Conservation (phyloP, 2,888 invertebrate species). For the Acronicta aceris region DNA sequence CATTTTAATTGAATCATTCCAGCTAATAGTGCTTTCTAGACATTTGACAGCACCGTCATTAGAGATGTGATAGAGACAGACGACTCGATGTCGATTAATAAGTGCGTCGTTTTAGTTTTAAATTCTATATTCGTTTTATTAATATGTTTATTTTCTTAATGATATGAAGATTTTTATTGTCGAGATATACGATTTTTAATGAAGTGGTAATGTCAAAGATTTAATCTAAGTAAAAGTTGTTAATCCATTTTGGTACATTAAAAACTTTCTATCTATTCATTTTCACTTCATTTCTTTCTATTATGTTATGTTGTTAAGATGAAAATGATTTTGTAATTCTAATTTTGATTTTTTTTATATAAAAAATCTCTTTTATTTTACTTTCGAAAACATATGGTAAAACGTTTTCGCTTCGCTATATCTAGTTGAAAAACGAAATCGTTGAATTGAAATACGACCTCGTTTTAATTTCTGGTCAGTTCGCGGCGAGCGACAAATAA, state of each 20-base stretch:
- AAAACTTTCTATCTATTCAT: constrained; percentile 33
- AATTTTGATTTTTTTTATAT: constrained; percentile 7
- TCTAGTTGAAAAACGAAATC: constrained; percentile 41
- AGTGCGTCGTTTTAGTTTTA: constrained; percentile 58
- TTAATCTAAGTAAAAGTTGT: constrained; percentile 39
- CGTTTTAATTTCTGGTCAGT: constrained; percentile 54
- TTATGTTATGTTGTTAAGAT: not conserved
- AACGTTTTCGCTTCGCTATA: constrained; percentile 30
- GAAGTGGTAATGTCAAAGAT: constrained; percentile 40
- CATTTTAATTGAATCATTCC: constrained; percentile 86
- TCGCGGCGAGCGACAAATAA: constrained; percentile 66
- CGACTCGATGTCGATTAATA: constrained; percentile 72
- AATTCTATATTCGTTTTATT: constrained; percentile 42
- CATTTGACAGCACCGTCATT: constrained; percentile 82
- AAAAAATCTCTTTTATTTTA: constrained; percentile 5
- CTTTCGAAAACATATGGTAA: constrained; percentile 18
- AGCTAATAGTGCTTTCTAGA: constrained; percentile 80
- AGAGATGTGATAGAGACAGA: constrained; percentile 74
- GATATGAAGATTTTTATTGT: constrained; percentile 46
- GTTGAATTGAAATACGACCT: constrained; percentile 46
- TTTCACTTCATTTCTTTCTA: not conserved
- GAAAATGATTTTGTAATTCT: constrained; percentile 26
- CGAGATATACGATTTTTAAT: constrained; percentile 41
- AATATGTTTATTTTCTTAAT: constrained; percentile 53
- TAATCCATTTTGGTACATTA: constrained; percentile 18